Conservation (phyloP, 2,888 invertebrate species). For the Anagyrus pseudococci region DNA sequence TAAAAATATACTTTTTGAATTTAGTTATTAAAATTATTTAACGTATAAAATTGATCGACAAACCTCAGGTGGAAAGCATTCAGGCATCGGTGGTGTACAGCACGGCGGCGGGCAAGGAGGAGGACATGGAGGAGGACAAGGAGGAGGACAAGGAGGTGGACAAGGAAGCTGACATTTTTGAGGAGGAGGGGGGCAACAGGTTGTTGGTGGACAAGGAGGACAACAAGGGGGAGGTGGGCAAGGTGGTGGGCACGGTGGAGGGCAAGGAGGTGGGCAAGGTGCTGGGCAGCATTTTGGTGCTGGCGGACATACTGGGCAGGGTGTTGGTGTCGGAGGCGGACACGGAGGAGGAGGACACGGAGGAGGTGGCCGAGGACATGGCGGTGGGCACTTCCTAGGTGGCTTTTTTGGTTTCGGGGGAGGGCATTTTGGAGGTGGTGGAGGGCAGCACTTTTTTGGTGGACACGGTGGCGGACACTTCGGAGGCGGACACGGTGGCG, state of each 20-base stretch:
- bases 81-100: conserved; percentile 10
- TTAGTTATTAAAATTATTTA: too few species aligned
- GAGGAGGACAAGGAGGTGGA: conserved; percentile 24
- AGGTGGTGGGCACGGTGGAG: conserved; percentile 31
- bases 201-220: conserved; percentile 10
- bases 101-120: conserved; percentile 1
- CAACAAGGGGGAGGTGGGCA: conserved; percentile 32
- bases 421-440: neutral
- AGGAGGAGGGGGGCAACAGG: conserved; percentile 3
- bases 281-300: conserved; percentile 23
- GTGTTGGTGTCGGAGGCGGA: conserved; percentile 38
- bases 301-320: conserved; percentile 12
- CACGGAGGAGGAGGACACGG: conserved; percentile 15
- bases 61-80: conserved; percentile 15
- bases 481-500: neutral
- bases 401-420: neutral
- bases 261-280: conserved; percentile 24
- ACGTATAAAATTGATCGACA: neutral
- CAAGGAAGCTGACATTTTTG: conserved; percentile 24
- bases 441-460: conserved; percentile 31
- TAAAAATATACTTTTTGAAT: neutral
- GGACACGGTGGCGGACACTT: conserved; percentile 1
- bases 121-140: conserved; percentile 1
- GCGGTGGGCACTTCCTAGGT: neutral
- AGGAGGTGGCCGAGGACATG: neutral